Conservation (phyloP, 2,888 invertebrate species). For the Sesia apiformis region DNA sequence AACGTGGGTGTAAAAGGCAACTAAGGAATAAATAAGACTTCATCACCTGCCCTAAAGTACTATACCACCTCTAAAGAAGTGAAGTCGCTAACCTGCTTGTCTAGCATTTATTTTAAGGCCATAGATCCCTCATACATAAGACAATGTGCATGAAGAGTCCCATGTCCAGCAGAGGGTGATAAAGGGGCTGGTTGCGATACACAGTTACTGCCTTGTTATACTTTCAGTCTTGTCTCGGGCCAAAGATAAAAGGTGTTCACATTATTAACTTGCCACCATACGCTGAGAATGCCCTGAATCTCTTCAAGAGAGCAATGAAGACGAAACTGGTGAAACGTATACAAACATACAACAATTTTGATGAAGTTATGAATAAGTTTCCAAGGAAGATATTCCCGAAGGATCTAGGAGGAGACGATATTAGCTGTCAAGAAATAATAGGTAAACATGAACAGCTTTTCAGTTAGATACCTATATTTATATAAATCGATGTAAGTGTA, state of each 20-base stretch:
- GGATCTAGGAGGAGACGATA: conserved; percentile 9
- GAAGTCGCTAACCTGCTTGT: too few relatives aligned
- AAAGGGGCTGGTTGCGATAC: too few relatives aligned
- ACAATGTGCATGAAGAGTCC: too few relatives aligned
- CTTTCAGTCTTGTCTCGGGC: conserved; percentile 6
- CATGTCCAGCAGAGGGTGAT: too few relatives aligned
- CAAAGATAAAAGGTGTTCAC: conserved; percentile 8
- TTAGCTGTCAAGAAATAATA: conserved; percentile 17
- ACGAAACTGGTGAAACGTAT: conserved; percentile 6
- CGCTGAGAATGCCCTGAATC: conserved; percentile 1
- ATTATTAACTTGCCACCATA: conserved; percentile 6
- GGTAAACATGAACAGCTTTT: conserved; percentile 10
- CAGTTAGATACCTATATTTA: neutral
- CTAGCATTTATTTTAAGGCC: too few relatives aligned
- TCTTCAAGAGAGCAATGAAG: conserved; percentile 6
- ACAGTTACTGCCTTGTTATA: neutral
- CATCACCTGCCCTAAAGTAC: too few relatives aligned
- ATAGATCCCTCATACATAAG: too few relatives aligned
- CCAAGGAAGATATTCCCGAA: conserved; percentile 6
- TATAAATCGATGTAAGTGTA: neutral
- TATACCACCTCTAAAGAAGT: too few relatives aligned
- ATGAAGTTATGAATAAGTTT: conserved; percentile 4
- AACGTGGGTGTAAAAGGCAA: too few relatives aligned
- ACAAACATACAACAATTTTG: conserved; percentile 2
- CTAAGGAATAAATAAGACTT: too few relatives aligned